Evolutionary conservation across 2,888 invertebrate species (phyloP), one percentile per base, ranked within the genome.

Genomic region (Scaptomyza flava): DNA sequence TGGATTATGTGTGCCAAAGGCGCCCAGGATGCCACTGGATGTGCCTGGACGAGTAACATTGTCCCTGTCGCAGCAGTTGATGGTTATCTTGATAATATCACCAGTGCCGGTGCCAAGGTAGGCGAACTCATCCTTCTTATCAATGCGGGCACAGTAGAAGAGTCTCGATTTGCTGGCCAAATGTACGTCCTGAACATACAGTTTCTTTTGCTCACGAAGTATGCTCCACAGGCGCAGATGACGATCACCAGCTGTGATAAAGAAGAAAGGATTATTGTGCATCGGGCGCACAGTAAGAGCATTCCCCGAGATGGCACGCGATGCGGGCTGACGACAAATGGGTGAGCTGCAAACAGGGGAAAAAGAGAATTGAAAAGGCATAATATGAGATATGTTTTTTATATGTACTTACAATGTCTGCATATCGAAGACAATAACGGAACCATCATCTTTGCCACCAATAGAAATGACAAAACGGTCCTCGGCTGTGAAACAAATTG

Each of bases 361-460:
- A 14, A 2, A 12, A 45, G 11, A 45, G 11, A 30, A 6, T 14
- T 27, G 8, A 12, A 1, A 4, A 2, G 9, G 2, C 6, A 48
- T 0, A 11, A 17, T 17, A 1, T 17, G 9, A 11, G 7, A 7
- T 14, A 33, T 17, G 12, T 36, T 2, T 31, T 8, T 17, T 17
- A 17, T 11, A 12, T 1, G 8, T 27, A 77, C 82, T 72, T 76
- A 92, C 92, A 83, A 84, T 1, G 93, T 93, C 38, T 93, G 92
- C 72, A 97, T 94, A 90, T 98, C 96, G 95, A 96, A 98, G 1
- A 98, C 94, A 45, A 98, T 95, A 38, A 98, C 94, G 74, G 96
- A 95, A 36, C 97, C 97, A 91, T 98, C 98, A 91, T 98, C 98
- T 65, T 96, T 94, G 0, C 98, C 98, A 0, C 98, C 98, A 41